phyloP scores from a whole-genome alignment of 2,888 invertebrate species.

The Stenodera caucasica region DNA sequence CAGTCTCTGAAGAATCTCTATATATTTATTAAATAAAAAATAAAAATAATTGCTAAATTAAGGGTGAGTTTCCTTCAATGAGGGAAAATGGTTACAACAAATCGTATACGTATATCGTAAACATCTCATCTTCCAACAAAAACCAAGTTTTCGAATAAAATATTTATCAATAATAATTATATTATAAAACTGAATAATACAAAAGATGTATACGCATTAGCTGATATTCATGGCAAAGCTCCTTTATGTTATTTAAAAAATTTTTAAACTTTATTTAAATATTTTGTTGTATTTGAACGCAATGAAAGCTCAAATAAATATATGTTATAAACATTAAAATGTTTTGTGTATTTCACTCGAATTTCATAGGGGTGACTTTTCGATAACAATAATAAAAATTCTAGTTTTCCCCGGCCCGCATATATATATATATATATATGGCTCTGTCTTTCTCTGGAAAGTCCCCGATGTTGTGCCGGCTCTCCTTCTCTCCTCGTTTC shows the following conservation, averaged over 20 bases:
- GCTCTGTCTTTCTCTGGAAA: too few species aligned
- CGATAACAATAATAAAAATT: not conserved
- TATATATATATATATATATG: constrained; percentile 5
- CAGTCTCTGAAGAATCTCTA: constrained; percentile 13
- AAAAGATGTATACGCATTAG: constrained; percentile 76
- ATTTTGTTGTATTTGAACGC: constrained; percentile 85
- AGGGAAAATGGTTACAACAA: constrained; percentile 53
- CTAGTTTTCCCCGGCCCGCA: constrained; percentile 31
- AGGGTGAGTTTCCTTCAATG: constrained; percentile 26
- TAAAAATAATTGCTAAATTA: constrained; percentile 35
- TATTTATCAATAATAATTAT: constrained; percentile 59
- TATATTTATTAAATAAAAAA: constrained; percentile 36
- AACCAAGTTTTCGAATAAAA: constrained; percentile 57
- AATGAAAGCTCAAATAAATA: constrained; percentile 86
- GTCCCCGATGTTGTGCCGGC: too few species aligned
- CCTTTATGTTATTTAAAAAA: constrained; percentile 73
- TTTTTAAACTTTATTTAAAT: constrained; percentile 74
- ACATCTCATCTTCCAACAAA: constrained; percentile 63
- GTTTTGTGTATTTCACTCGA: constrained; percentile 13
- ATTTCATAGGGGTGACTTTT: not conserved
- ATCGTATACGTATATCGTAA: constrained; percentile 75
- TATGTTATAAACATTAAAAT: constrained; percentile 73
- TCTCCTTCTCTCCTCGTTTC: not conserved
- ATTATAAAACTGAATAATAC: constrained; percentile 64
- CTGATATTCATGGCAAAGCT: constrained; percentile 65